Evolutionary conservation across 2,113 vertebrate species (phyloP), one percentile per base, ranked within the genome.

Genomic region (Lophochroa leadbeateri): DNA sequence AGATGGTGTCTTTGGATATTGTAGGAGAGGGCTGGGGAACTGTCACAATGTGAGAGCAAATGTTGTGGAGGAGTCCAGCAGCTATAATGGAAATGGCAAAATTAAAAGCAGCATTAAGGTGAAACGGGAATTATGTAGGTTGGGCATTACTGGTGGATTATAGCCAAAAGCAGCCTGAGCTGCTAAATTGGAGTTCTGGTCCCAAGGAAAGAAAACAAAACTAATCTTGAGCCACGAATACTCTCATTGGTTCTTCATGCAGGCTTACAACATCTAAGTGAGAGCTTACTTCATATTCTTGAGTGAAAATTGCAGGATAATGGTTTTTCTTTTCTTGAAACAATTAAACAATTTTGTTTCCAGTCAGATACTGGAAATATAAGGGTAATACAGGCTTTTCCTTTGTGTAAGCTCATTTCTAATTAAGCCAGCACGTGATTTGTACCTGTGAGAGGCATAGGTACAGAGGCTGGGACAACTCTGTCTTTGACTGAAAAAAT

Each of bases 11-110:
- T 67, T 18, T 24, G 57, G 61, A 2, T 28, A 3, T 8, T 7
- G 23, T 24, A 61, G 33, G 44, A 28, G 25, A 61, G 27, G 18
- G 44, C 28, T 50, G 37, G 25, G 49, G 43, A 82, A 0, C 13
- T 2, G 0, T 55, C 13, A 1, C 28, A 10, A 47, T 4, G 25
- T 13, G 64, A 25, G 6, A 64, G 9, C 33, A 76, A 84, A 46
- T 4, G 3, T 9, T 2, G 0, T n/a, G 50, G 4, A 1, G 3
- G 31, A 53, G 15, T 43, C 47, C 64, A 41, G 43, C 23, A 83
- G n/a, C 43, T 76, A 11, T 61, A 41, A 4, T 0, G 21, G 58
- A 87, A 90, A 41, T 5, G 31, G 14, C 28, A 77, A 81, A 81
- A 67, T 33, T 52, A 35, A 83, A 87, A 65, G 27, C 17, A 70